Evolutionary conservation across 2,113 vertebrate species (phyloP).

Genomic region (Megaptera novaeangliae): DNA sequence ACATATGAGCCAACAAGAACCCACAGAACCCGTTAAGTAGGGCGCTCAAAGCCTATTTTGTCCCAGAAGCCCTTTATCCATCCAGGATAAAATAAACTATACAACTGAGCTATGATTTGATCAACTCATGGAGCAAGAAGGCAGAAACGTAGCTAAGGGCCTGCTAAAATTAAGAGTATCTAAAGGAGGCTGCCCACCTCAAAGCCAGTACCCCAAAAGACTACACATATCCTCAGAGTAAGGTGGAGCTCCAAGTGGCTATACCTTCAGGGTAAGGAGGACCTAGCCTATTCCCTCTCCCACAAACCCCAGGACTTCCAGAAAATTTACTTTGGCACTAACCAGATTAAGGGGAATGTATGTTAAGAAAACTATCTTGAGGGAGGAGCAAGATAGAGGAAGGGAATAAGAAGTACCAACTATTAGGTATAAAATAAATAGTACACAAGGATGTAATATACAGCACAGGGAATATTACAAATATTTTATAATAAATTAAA

Average conservation of each 20-base stretch:
- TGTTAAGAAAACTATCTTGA: background rate
- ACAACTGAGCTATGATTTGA: background rate
- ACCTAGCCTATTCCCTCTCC: background rate
- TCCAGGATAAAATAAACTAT: background rate
- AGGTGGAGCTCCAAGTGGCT: background rate
- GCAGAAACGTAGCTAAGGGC: background rate
- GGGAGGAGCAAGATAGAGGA: background rate
- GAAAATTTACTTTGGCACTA: background rate
- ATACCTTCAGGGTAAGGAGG: background rate
- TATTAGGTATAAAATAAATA: background rate
- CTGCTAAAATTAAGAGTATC: background rate
- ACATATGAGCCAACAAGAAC: background rate
- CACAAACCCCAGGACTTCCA: background rate
- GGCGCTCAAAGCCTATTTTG: background rate
- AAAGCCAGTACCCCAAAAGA: background rate
- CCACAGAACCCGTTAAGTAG: background rate
- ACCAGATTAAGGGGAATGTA: background rate
- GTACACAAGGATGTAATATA: background rate
- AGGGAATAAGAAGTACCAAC: background rate
- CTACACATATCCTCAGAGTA: background rate
- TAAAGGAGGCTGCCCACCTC: background rate
- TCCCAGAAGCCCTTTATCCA: background rate
- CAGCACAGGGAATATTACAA: background rate
- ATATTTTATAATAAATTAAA: background rate
- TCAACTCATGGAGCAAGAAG: background rate